Base-by-base conservation (phyloP, 2,797 vertebrate genomes). In the Sebastes steindachneri region DNA sequence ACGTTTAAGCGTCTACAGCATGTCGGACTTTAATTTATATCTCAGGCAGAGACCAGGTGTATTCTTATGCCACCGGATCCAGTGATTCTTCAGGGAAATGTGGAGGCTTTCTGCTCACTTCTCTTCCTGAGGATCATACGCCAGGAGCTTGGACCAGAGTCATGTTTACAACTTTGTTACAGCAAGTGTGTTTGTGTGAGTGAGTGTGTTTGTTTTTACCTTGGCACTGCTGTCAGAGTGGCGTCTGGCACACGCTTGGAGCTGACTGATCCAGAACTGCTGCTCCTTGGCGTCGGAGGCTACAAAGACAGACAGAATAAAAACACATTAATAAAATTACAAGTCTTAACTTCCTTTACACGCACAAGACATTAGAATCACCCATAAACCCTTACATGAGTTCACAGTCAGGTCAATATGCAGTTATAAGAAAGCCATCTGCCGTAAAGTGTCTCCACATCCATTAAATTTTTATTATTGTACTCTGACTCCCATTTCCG, bases 181-280 rank as follows among this genome's bases (percentile, higher is more conserved):
- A 4, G 9, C 54, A 26, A 37, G 29, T 68, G 51, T 26, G 51
- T 25, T 6, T 66, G 48, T 51, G 28, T 26, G 57, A 14, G 4
- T 59, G 77, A 51, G 55, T 51, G 53, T 55, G 59, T 25, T 25
- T 64, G 53, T 33, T 63, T 31, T 85, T 94, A 99, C 98, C 97
- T 98, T 99, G 69, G 96, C 94, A 92, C 95, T 97, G 86, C 92
- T 95, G 94, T 99, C 98, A 73, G 97, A 98, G 94, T 98, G 98
- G 77, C 97, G 95, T 89, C 97, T 97, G 95, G 97, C 96, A 94
- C 98, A 99, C 62, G 97, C 96, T 88, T 97, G 97, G 78, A 99
- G 97, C 89, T 98, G 97, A 94, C 90, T 97, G 94, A 99, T 97
- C 98, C 98, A 99, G 74, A 97, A 96, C 78, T 98, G 97, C 91